Conservation (phyloP, 2,113 vertebrate species). For the Oreamnos americanus region DNA sequence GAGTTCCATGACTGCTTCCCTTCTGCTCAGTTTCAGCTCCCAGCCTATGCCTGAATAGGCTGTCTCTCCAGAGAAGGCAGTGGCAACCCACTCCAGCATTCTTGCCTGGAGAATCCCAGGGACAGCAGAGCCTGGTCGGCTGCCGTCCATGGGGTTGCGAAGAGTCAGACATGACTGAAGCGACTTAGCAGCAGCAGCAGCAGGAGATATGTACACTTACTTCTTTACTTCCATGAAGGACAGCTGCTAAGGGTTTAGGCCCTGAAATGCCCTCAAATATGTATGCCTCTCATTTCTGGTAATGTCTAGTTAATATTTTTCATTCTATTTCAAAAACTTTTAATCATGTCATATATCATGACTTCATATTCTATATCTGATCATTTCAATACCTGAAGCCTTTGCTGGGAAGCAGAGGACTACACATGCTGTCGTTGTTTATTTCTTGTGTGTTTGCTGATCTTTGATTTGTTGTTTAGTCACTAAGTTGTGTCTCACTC, state of each 20-base stretch:
- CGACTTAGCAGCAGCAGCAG: too few relatives aligned
- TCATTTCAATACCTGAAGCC: not conserved
- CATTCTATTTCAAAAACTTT: not conserved
- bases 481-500: not conserved
- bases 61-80: too few relatives aligned
- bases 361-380: not conserved
- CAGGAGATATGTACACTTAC: not conserved
- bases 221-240: not conserved
- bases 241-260: not conserved
- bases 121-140: too few relatives aligned
- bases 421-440: not conserved
- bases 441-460: not conserved
- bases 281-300: not conserved
- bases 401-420: not conserved
- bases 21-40: not conserved
- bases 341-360: not conserved
- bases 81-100: too few relatives aligned
- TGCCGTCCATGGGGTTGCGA: too few relatives aligned
- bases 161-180: too few relatives aligned
- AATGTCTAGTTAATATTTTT: not conserved
- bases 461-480: not conserved
- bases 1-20: rapidly evolving
- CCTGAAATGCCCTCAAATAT: not conserved
- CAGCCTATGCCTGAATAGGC: not conserved
- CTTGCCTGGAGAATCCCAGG: too few relatives aligned